A percentile compares a stretch with the other conserved stretches of the same genome.
Evolutionary conservation across 2,888 invertebrate species (phyloP).

Genomic region (Drosophila glabriapex): DNA sequence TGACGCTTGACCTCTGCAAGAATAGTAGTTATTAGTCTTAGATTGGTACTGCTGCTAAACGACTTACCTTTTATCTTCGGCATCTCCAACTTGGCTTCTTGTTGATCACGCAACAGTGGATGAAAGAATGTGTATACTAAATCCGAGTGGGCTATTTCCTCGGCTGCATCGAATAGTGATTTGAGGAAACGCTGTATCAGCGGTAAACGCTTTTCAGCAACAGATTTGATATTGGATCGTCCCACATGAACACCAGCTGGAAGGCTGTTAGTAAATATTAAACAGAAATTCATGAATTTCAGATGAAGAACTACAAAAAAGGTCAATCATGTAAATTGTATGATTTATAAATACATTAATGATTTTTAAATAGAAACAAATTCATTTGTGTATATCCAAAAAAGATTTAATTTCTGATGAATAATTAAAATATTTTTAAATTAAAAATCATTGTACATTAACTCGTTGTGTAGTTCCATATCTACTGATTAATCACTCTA

Average conservation of each 20-base stretch:
- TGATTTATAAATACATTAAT: not conserved
- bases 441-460: not conserved
- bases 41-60: not conserved
- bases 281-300: slow-evolving; percentile 1
- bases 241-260: slow-evolving; percentile 93
- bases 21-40: not conserved
- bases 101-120: slow-evolving; percentile 96
- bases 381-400: not conserved
- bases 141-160: slow-evolving; percentile 98
- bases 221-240: slow-evolving; percentile 96
- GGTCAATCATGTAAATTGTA: too few species aligned
- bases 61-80: slow-evolving; percentile 90
- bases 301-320: not conserved
- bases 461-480: not conserved
- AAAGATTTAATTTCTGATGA: not conserved
- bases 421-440: not conserved
- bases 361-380: not conserved
- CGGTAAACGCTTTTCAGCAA: slow-evolving; percentile 95
- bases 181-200: slow-evolving; percentile 95
- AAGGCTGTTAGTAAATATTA: slow-evolving; percentile 86
- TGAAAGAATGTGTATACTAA: slow-evolving; percentile 99
- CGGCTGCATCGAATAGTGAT: slow-evolving; percentile 93
- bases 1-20: slow-evolving; percentile 77
- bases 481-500: not conserved
- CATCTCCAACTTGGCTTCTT: slow-evolving; percentile 93